Percentiles rank a stretch among this genome's conserved stretches.
phyloP scores from a whole-genome alignment of 2,113 vertebrate species.

The Carassius carassius region DNA sequence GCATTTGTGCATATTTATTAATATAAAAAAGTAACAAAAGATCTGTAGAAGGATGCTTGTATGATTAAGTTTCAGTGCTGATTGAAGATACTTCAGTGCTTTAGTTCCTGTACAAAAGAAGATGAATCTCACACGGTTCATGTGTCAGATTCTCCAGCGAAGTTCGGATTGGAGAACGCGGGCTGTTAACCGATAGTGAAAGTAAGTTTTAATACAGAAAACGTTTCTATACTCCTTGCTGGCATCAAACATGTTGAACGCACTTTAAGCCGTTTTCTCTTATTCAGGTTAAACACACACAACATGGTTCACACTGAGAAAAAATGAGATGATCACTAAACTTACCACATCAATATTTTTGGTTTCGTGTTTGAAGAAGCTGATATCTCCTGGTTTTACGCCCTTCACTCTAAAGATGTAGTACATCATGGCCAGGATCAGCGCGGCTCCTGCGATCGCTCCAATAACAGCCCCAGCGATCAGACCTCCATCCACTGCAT shows the following conservation, averaged over 20 bases:
- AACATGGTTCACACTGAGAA: too few species aligned
- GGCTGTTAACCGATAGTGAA: slow-evolving; percentile 61
- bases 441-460: slow-evolving; percentile 46
- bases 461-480: slow-evolving; percentile 63
- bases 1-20: not conserved
- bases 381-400: slow-evolving; percentile 61
- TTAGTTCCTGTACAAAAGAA: slow-evolving; percentile 24
- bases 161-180: slow-evolving; percentile 75
- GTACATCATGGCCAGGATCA: slow-evolving; percentile 64
- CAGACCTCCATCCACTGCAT: slow-evolving; percentile 47
- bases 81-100: not conserved
- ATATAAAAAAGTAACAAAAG: too few species aligned
- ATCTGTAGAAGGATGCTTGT: not conserved
- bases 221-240: not conserved
- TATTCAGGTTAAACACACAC: not conserved
- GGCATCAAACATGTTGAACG: not conserved
- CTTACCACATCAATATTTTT: slow-evolving; percentile 66
- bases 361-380: slow-evolving; percentile 51
- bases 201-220: not conserved
- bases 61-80: not conserved
- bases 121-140: slow-evolving; percentile 26
- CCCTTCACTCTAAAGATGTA: slow-evolving; percentile 66
- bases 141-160: slow-evolving; percentile 63
- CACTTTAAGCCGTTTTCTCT: not conserved
- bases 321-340: not conserved